phyloP scores from a whole-genome alignment of 1,140 invertebrate species.

The Hylaeus volcanicus region DNA sequence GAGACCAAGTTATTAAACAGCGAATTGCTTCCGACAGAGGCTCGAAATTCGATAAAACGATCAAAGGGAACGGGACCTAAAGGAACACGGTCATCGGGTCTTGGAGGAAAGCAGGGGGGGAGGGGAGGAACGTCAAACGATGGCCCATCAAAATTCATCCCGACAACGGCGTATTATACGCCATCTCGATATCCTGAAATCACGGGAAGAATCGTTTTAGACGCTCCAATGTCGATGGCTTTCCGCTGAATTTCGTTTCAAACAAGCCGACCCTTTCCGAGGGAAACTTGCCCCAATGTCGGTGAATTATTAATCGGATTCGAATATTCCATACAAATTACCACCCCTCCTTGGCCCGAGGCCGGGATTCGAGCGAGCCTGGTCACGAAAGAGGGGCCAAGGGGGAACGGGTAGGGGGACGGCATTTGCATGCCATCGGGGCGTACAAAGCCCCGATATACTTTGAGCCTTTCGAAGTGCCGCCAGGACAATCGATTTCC shows the following conservation, averaged over 20 bases:
- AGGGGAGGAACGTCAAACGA: conserved; percentile 4
- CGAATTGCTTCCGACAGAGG: conserved; percentile 34
- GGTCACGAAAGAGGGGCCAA: no score
- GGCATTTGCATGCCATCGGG: conserved; percentile 37
- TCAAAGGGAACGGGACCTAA: background rate
- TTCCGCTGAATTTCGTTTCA: background rate
- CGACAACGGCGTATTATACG: conserved; percentile 21
- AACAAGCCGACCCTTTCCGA: conserved; percentile 6
- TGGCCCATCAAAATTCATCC: conserved; percentile 29
- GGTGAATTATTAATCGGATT: conserved; percentile 47
- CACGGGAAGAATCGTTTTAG: background rate
- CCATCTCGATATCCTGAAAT: conserved; percentile 22
- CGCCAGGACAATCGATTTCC: conserved; percentile 33
- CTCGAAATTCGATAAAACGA: conserved; percentile 38
- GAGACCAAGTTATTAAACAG: conserved; percentile 46
- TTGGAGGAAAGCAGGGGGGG: background rate
- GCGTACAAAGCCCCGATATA: conserved; percentile 33
- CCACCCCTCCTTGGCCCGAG: background rate
- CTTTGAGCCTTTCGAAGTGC: conserved; percentile 34
- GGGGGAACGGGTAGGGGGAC: background rate
- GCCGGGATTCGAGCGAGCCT: background rate
- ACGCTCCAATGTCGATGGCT: no score
- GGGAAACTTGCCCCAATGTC: background rate
- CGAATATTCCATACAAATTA: conserved; percentile 48
- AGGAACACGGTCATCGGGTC: conserved; percentile 33